Evolutionary conservation across 2,888 invertebrate species (phyloP), one percentile per base, ranked within the genome.

Genomic region (Crocallis elinguaria): DNA sequence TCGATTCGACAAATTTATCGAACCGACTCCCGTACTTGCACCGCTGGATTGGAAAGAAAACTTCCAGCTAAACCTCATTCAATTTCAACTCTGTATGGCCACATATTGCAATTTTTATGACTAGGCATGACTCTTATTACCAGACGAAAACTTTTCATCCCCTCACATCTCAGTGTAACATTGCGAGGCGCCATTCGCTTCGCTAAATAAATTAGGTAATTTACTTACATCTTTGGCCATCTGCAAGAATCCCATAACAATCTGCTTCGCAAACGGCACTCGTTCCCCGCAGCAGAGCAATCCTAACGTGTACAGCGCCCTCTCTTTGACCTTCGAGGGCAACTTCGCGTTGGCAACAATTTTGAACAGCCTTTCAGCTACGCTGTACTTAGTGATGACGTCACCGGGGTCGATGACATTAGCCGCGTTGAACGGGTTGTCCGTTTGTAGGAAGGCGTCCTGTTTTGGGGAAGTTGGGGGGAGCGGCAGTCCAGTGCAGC

Each of bases 251-350:
- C 95, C 95, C 62, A 95, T 93, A 11, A 97, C 92, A 59, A 96
- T 94, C 52, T 94, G 93, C 70, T 94, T 93, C 0, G 95, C 93
- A 64, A 95, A 94, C 16, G 95, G 94, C 67, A 96, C 94, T 46
- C 93, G 88, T 78, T 98, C 97, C 0, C 98, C 98, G 42, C 97
- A 94, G 70, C 97, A 97, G 63, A 98, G 79, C 65, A 95, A 91
- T 0, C 98, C 98, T 27, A 97, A 83, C 45, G 96, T 94, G 64
- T 93, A 93, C 3, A 96, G 94, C 21, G 97, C 95, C 69, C 94
- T 94, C 77, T 97, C 97, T 60, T 94, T 92, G 33, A 96, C 93
- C 84, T 95, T 96, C 0, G 94, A 93, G 11, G 94, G 93, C 6
- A 94, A 82, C 69, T 96, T 96, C 0, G 93, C 88, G 72, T 95